These are phyloP conservation scores for Numenius phaeopus DNA, from an alignment of 2,797 vertebrate species.

Conservation along the genomic window DNA sequence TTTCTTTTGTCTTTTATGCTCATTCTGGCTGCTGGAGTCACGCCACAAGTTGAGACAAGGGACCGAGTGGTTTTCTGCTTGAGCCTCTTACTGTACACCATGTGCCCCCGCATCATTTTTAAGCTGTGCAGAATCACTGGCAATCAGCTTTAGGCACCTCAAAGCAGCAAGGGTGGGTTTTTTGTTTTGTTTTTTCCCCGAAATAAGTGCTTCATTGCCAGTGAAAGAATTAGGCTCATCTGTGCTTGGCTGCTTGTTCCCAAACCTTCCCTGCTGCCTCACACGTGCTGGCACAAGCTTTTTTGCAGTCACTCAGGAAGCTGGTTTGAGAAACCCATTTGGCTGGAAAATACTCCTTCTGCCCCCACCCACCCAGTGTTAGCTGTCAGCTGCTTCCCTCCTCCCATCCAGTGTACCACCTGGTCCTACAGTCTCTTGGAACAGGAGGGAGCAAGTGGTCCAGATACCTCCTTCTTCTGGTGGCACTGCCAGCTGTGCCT, in stretches of 20 bases:
- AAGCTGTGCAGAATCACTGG: neutral
- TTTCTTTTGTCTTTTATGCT: neutral
- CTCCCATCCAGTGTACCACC: accelerated
- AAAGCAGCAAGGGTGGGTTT: neutral
- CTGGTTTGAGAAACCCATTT: neutral
- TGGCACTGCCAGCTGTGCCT: neutral
- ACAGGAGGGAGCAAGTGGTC: neutral
- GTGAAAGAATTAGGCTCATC: neutral
- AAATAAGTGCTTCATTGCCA: neutral
- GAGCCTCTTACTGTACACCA: neutral
- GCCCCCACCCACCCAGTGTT: neutral
- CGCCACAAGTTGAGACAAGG: neutral
- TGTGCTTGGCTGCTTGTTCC: neutral
- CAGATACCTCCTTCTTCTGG: accelerated
- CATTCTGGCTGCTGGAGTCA: neutral
- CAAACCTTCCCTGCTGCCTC: neutral
- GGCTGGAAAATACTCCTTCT: neutral
- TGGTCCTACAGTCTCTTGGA: neutral
- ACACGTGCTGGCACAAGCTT: neutral
- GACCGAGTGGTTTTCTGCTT: neutral
- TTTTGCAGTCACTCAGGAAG: neutral
- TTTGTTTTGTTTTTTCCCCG: neutral
- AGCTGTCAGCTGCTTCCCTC: neutral
- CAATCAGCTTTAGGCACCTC: neutral
- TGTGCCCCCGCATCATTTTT: neutral